A percentile compares a stretch with the other conserved stretches of the same genome.
Conservation (phyloP, 2,113 vertebrate genomes). For the Sphaerodactylus townsendi region DNA sequence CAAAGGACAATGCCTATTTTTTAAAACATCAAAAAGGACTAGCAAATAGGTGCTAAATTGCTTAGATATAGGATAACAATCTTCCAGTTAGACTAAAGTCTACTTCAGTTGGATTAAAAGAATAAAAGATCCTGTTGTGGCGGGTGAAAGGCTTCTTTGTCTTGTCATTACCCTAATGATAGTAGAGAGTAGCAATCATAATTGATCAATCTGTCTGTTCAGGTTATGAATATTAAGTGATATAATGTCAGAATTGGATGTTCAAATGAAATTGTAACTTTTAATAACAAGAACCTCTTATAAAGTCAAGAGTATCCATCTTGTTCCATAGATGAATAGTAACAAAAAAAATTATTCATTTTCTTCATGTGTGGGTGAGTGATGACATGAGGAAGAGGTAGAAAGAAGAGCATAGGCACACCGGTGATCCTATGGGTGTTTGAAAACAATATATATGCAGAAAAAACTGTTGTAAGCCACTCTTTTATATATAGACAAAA, state of each 20-base stretch:
- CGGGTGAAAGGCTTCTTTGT: constrained; percentile 1
- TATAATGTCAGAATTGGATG: not conserved
- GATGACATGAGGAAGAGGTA: not conserved
- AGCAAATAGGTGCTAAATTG: not conserved
- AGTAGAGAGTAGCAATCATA: not conserved
- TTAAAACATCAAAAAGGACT: not conserved
- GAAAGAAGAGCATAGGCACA: not conserved
- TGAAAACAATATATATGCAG: no score
- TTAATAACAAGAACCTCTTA: not conserved
- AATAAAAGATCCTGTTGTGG: not conserved
- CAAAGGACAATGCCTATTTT: not conserved
- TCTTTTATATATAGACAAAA: no score
- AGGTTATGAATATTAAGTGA: constrained; percentile 1
- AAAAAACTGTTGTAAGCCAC: no score
- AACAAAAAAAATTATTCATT: not conserved
- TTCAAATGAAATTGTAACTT: not conserved
- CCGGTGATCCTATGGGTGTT: no score
- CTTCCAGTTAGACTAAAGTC: not conserved
- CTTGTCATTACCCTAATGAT: constrained; percentile 4
- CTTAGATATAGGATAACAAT: not conserved
- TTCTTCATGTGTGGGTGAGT: not conserved
- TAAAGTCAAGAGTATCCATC: constrained; percentile 2
- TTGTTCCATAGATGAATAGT: not conserved
- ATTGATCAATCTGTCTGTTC: not conserved
- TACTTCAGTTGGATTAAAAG: not conserved